Evolutionary conservation across 1,140 invertebrate species (phyloP).

Genomic region (Linepithema humile): DNA sequence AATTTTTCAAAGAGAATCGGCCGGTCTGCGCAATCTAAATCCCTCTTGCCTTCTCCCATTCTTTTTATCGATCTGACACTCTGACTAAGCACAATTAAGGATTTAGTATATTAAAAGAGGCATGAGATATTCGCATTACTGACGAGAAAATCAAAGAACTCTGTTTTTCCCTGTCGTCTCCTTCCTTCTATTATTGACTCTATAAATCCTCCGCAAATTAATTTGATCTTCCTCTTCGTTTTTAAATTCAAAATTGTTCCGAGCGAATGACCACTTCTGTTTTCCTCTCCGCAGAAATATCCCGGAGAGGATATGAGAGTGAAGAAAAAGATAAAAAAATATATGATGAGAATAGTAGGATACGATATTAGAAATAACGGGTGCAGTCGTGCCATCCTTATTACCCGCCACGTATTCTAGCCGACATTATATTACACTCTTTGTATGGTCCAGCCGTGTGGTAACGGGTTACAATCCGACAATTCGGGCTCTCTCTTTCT

Average conservation of each 20-base stretch:
- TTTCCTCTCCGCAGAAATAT: not conserved
- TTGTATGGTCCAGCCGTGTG: not conserved
- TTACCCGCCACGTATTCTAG: conserved; percentile 18
- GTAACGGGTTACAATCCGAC: conserved; percentile 25
- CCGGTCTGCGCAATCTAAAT: conserved; percentile 55
- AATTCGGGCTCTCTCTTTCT: conserved; percentile 11
- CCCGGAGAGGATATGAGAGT: conserved; percentile 2
- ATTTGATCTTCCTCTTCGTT: not conserved
- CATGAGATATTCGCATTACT: conserved; percentile 32
- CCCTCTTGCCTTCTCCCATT: not conserved
- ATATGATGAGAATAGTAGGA: conserved; percentile 17
- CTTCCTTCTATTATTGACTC: conserved; percentile 13
- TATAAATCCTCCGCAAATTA: conserved; percentile 4
- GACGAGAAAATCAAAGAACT: conserved; percentile 1
- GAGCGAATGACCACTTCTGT: not conserved
- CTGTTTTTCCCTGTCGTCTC: not conserved
- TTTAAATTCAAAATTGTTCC: conserved; percentile 26
- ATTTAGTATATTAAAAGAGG: conserved; percentile 60
- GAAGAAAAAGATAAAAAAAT: conserved; percentile 36
- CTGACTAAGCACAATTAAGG: conserved; percentile 54
- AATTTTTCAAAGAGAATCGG: conserved; percentile 67
- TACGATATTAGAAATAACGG: conserved; percentile 40
- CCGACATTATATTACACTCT: conserved; percentile 42
- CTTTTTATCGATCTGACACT: conserved; percentile 4
- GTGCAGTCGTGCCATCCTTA: conserved; percentile 31